Evolutionary conservation across 1,140 invertebrate species (phyloP), one percentile per base, ranked within the genome.

Genomic region (Globodera ellingtonae): DNA sequence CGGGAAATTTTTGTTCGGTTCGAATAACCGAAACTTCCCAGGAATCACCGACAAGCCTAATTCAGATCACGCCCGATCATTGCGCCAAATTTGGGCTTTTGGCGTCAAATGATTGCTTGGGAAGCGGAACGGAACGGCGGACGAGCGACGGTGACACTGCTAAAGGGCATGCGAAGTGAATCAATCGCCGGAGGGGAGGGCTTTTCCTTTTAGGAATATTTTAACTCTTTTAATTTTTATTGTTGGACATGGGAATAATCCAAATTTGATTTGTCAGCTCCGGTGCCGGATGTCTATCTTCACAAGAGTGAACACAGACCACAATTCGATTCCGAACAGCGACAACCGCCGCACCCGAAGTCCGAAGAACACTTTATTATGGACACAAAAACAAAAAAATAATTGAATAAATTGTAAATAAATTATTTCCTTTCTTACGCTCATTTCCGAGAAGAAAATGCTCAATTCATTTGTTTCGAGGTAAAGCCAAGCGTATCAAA

Each of bases 71-170:
- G 95, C 79, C 92, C 93, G 4, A 93, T 94, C 87, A 93, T 96
- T 75, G 92, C 93, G 84, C 95, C 95, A 0, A 97, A 97, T 89
- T 92, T 93, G 7, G 94, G 94, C 8, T 97, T 97, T 91, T 95
- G 95, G 92, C 91, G 92, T 71, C 95, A 96, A 89, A 91, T 97
- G 18, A 90, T 92, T n/a, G 90, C 91, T 91, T 96, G 83, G 84
- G 95, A 96, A 89, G 90, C 92, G 72, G 90, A 92, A 44, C 72
- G 90, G 5, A 79, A 83, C 35, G 77, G 78, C 10, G 83, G 80
- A 24, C 72, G 84, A 50, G 70, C 84, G 1, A 83, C 83, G 5
- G 84, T 86, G n/a, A 48, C 81, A 66, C 66, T 86, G 78, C 71
- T 86, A n/a, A 86, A 87, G 46, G 85, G 85, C 47, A 86, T 84